Evolutionary conservation across 2,113 vertebrate species (phyloP).

Genomic region (Alouatta palliata): DNA sequence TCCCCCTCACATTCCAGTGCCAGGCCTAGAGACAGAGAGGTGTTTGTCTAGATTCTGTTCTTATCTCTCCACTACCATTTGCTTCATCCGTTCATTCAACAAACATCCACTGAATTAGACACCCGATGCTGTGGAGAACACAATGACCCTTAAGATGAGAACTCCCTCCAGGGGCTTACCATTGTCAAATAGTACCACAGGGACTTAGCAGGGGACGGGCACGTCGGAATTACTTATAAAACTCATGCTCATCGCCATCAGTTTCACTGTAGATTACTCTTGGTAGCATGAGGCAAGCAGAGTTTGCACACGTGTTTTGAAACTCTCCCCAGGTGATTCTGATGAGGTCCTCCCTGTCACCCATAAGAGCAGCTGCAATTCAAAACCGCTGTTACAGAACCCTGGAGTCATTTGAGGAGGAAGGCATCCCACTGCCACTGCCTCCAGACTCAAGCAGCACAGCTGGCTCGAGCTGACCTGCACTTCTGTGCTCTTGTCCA

Average conservation of each 20-base stretch:
- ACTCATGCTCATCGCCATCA: neutral
- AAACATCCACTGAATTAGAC: neutral
- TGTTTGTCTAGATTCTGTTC: neutral
- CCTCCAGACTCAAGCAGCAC: neutral
- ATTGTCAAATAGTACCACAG: neutral
- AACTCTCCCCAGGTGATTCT: neutral
- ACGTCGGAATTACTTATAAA: neutral
- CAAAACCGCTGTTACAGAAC: neutral
- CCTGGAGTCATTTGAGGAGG: neutral
- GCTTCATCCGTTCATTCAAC: neutral
- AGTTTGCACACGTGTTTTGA: neutral
- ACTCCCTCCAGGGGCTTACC: neutral
- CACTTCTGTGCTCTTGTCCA: neutral
- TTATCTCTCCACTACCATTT: neutral
- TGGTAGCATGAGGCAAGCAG: neutral
- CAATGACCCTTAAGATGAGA: neutral
- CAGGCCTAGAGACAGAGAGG: neutral
- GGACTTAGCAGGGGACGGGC: neutral
- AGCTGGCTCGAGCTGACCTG: neutral
- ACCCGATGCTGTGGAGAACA: neutral
- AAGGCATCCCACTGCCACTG: no score
- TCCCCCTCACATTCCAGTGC: neutral
- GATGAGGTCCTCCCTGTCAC: neutral
- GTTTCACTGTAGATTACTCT: neutral
- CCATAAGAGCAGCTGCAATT: no score